Evolutionary conservation across 2,113 vertebrate species (phyloP).

Genomic region (Penelope pileata): DNA sequence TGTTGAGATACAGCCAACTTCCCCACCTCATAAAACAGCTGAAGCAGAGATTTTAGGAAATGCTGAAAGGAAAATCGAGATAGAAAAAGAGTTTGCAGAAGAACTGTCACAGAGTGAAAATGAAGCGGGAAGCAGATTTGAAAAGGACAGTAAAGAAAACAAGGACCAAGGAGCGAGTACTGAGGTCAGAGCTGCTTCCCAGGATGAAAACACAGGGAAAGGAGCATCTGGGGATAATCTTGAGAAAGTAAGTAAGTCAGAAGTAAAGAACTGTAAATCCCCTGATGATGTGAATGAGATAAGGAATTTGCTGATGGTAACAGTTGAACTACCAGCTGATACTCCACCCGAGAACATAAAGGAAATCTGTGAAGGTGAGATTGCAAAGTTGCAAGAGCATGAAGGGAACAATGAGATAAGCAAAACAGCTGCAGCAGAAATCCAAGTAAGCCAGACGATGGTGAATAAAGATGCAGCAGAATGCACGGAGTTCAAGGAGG

Average conservation of each 20-base stretch:
- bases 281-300: slow-evolving; percentile 70
- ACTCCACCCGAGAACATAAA: not conserved
- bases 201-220: not conserved
- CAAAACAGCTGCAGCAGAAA: not conserved
- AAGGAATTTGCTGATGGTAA: slow-evolving; percentile 65
- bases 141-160: not conserved
- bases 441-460: not conserved
- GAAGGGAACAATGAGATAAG: not conserved
- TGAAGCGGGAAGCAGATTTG: not conserved
- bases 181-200: not conserved
- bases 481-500: not conserved
- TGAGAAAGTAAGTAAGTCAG: not conserved
- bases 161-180: not conserved
- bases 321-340: slow-evolving; percentile 45
- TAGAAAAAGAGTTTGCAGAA: not conserved
- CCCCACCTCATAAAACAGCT: not conserved
- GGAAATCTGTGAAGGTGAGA: not conserved
- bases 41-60: not conserved
- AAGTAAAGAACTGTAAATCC: not conserved
- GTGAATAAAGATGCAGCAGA: not conserved
- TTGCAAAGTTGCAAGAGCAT: slow-evolving; percentile 21
- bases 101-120: not conserved
- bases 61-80: not conserved
- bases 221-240: not conserved
- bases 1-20: not conserved